Percentiles rank a stretch among this genome's conserved stretches.
Conservation (phyloP, 1,140 invertebrate species). For the Littorina saxatilis region DNA sequence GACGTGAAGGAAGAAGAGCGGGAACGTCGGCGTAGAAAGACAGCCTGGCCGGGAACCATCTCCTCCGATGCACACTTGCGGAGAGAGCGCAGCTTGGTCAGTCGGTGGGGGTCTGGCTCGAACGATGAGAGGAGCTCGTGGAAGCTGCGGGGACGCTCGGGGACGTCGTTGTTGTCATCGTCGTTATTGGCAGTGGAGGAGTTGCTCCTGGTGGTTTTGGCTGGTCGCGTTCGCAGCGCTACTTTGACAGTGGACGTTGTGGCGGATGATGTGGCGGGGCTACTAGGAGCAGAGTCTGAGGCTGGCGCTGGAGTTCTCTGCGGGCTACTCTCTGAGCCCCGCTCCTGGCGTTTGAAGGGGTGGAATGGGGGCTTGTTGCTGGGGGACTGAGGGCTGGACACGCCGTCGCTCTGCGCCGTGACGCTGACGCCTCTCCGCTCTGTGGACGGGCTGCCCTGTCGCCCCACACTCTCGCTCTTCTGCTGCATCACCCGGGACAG, state of each 20-base stretch:
- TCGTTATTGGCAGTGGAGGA: slow-evolving; percentile 15
- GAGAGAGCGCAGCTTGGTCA: slow-evolving; percentile 47
- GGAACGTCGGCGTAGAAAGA: slow-evolving; percentile 56
- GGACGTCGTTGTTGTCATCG: slow-evolving; percentile 10
- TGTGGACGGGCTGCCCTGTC: background rate
- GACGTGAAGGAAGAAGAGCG: slow-evolving; percentile 58
- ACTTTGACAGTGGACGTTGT: background rate
- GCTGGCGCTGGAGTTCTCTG: background rate
- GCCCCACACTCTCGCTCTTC: background rate
- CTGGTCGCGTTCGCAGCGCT: background rate
- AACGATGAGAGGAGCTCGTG: slow-evolving; percentile 67
- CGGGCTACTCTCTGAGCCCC: slow-evolving; percentile 3
- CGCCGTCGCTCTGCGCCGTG: background rate
- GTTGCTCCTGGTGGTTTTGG: background rate
- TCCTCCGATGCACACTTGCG: slow-evolving; percentile 67
- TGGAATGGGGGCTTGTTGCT: slow-evolving; percentile 33
- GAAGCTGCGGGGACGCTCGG: slow-evolving; percentile 67
- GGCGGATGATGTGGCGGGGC: background rate
- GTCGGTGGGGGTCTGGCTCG: slow-evolving; percentile 53
- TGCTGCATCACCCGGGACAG: slow-evolving; percentile 14
- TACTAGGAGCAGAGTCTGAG: too few relatives aligned
- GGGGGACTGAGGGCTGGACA: slow-evolving; percentile 25
- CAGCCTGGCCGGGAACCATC: slow-evolving; percentile 50
- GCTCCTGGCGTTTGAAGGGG: slow-evolving; percentile 32
- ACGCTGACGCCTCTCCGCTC: background rate